These are phyloP conservation scores for Clarias pachynema DNA, from an alignment of 2,797 vertebrate genomes.

Conservation along the genomic window DNA sequence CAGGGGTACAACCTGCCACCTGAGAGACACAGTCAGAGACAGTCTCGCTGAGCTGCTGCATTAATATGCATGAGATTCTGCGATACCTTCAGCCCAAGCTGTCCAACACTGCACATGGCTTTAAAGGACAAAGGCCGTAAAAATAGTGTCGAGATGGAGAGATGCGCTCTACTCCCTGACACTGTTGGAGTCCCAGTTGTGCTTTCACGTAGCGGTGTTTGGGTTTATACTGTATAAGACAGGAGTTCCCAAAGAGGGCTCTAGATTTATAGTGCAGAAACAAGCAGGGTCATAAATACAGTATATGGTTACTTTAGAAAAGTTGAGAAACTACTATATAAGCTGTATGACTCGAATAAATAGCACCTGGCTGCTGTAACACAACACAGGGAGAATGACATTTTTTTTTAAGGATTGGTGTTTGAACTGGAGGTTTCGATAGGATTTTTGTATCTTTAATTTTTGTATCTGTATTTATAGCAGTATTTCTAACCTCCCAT, in stretches of 20 bases:
- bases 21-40: not conserved
- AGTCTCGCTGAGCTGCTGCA: not conserved
- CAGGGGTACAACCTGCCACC: constrained; percentile 24
- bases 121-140: not conserved
- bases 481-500: not conserved
- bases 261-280: not conserved
- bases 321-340: not conserved
- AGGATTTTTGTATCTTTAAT: not conserved
- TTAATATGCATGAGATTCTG: constrained; percentile 30
- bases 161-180: not conserved
- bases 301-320: not conserved
- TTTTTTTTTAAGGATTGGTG: not conserved
- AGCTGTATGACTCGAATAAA: not conserved
- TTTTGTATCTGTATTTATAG: not conserved
- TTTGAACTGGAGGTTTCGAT: not conserved
- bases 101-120: not conserved
- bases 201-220: not conserved
- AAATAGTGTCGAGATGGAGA: not conserved
- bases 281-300: not conserved
- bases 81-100: not conserved
- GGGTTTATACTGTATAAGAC: not conserved
- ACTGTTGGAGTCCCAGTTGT: not conserved
- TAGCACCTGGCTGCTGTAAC: not conserved
- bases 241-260: not conserved
- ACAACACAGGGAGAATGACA: not conserved